Evolutionary conservation across 2,797 vertebrate species (phyloP), one percentile per base, ranked within the genome.

Genomic region (Chanos chanos): DNA sequence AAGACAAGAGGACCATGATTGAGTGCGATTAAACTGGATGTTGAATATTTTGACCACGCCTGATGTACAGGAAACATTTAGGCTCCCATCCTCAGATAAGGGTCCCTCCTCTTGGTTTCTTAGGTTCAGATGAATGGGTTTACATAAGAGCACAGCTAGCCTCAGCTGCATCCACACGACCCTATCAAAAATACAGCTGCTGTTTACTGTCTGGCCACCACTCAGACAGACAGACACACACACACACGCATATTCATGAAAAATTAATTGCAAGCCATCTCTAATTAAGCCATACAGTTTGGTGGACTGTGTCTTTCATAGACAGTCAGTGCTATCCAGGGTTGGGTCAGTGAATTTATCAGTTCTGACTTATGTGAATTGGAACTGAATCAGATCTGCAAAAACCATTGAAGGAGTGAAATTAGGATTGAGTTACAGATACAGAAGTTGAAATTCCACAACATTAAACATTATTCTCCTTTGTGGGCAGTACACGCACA

Each of bases 131-230:
- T n/a, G n/a, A n/a, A n/a, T n/a, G n/a, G n/a, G n/a, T n/a, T 44
- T 12, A 57, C 54, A 57, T 57, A 28, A 57, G 28, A 1, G 3
- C 19, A 45, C 54, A 57, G 13, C 28, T 45, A 30, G 8, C n/a
- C 1, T 57, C 54, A 40, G 45, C 40, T 45, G 24, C 34, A 21
- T 4, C 54, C 16, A 19, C 44, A 18, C 1, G 28, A 33, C 12
- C 54, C 54, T 57, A n/a, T n/a, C n/a, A 28, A 57, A 28, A 1
- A 3, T 19, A 45, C 54, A 57, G 13, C 28, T 45, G 30, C 8
- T n/a, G 1, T 57, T 54, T 40, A 45, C 40, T 45, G 24, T 34
- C 21, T 4, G 54, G 16, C 19, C 44, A 18, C 1, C 28, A 33
- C 12, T 54, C 54, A 57, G 49, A 22, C 60, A 16, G 1, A 24